A percentile compares a stretch with the other conserved stretches of the same genome.
These are phyloP conservation scores for Meandrina meandrites DNA, from an alignment of 92 coral and sea anemone genomes.

Conservation along the genomic window DNA sequence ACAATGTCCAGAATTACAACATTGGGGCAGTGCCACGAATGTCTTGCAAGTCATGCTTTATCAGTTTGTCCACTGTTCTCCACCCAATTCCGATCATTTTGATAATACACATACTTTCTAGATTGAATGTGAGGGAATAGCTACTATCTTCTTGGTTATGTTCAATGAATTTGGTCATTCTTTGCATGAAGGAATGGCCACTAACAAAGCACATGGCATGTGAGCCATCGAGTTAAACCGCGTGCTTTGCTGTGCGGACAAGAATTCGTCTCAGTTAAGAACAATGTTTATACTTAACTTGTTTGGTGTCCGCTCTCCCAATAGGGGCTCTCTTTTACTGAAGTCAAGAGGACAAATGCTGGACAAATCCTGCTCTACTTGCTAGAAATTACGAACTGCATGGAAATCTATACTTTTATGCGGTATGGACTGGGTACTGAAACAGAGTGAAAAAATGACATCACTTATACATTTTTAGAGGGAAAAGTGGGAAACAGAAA, in stretches of 20 bases:
- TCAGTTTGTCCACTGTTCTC: slow-evolving; percentile 33
- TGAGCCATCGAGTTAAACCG: neutral
- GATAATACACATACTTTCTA: neutral
- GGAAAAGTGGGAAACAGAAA: too few species aligned
- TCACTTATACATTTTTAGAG: too few species aligned
- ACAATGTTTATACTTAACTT: slow-evolving; percentile 22
- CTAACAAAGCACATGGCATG: slow-evolving; percentile 29
- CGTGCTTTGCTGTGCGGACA: neutral
- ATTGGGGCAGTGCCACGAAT: slow-evolving; percentile 19
- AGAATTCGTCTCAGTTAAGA: slow-evolving; percentile 15
- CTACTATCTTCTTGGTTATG: neutral
- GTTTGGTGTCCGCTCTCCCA: slow-evolving; percentile 12
- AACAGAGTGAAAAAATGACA: too few species aligned
- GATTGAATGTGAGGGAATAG: neutral
- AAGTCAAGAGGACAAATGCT: neutral
- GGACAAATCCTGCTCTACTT: too few species aligned
- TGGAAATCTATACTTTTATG: too few species aligned
- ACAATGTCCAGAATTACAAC: slow-evolving; percentile 17
- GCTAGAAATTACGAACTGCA: neutral
- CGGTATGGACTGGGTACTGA: too few species aligned
- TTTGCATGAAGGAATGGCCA: slow-evolving; percentile 15
- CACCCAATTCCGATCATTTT: slow-evolving; percentile 22
- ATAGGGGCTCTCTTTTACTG: slow-evolving; percentile 11
- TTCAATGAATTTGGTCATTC: slow-evolving; percentile 8
- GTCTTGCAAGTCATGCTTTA: neutral